Conservation (phyloP, 35 echinoderm and acorn worm genomes). For the Apostichopus japonicus region DNA sequence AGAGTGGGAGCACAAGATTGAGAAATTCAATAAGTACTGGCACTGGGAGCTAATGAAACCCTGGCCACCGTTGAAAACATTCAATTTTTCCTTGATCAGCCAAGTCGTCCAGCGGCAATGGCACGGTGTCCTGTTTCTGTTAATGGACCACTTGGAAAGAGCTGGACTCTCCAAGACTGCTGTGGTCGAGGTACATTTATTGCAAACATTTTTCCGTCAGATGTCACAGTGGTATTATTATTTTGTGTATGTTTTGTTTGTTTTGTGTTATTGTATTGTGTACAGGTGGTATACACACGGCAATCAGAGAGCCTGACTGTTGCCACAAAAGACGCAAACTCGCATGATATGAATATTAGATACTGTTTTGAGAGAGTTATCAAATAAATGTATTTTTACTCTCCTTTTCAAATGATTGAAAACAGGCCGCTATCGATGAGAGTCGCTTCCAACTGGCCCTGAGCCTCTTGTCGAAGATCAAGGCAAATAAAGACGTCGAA, state of each 20-base stretch:
- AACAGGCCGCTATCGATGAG: slow-evolving; percentile 51
- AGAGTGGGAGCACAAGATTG: slow-evolving; percentile 53
- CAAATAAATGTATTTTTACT: no score
- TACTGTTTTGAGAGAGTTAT: no score
- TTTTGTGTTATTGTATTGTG: neutral
- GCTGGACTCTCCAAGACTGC: slow-evolving; percentile 75
- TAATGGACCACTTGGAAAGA: slow-evolving; percentile 82
- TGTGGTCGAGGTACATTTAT: slow-evolving; percentile 71
- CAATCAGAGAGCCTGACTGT: no score
- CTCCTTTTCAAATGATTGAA: neutral
- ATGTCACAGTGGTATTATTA: neutral
- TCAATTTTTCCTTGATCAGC: slow-evolving; percentile 70
- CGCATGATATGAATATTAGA: no score
- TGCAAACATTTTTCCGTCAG: neutral
- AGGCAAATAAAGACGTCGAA: slow-evolving; percentile 34
- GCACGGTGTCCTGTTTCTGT: slow-evolving; percentile 90
- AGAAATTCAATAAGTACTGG: slow-evolving; percentile 55
- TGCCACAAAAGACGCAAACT: no score
- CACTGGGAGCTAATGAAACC: slow-evolving; percentile 56
- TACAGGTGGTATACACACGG: neutral
- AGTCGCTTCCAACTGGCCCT: slow-evolving; percentile 51
- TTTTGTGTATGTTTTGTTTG: neutral
- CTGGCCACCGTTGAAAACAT: slow-evolving; percentile 41
- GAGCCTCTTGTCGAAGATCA: slow-evolving; percentile 53
- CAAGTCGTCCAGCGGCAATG: slow-evolving; percentile 77